phyloP scores from a whole-genome alignment of 1,140 invertebrate genomes.

The Macrobrachium rosenbergii region DNA sequence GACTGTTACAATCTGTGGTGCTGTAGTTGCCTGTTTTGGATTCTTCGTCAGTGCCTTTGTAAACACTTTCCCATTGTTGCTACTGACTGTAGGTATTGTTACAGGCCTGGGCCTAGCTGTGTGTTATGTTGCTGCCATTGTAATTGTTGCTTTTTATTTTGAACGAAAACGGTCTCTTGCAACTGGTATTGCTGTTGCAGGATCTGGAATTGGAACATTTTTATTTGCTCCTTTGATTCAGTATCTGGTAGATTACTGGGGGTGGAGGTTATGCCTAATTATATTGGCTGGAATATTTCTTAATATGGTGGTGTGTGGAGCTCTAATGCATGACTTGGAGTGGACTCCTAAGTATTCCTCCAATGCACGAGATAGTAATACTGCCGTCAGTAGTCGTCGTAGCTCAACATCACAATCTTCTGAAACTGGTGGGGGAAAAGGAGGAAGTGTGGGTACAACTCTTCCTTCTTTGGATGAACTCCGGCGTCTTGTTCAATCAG shows the following conservation, averaged over 20 bases:
- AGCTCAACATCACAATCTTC: conserved; percentile 59
- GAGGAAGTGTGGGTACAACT: conserved; percentile 17
- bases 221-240: conserved; percentile 90
- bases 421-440: conserved; percentile 48
- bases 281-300: conserved; percentile 87
- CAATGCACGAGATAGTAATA: neutral
- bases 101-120: conserved; percentile 81
- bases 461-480: conserved; percentile 65
- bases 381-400: conserved; percentile 46
- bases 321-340: conserved; percentile 84
- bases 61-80: conserved; percentile 83
- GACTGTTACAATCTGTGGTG: conserved; percentile 84
- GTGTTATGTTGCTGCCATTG: conserved; percentile 84
- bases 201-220: conserved; percentile 90
- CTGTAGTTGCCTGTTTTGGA: conserved; percentile 82
- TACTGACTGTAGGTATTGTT: conserved; percentile 87
- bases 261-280: conserved; percentile 88
- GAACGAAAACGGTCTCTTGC: conserved; percentile 92
- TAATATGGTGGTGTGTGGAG: conserved; percentile 89
- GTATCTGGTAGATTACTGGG: conserved; percentile 81
- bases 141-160: conserved; percentile 97
- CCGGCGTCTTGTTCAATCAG: conserved; percentile 62
- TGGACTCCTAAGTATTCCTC: conserved; percentile 67
- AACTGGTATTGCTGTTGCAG: conserved; percentile 92
- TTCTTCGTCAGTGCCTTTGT: conserved; percentile 86